Evolutionary conservation across 2,113 vertebrate genomes (phyloP), one percentile per base, ranked within the genome.

Genomic region (Sphaerodactylus townsendi): DNA sequence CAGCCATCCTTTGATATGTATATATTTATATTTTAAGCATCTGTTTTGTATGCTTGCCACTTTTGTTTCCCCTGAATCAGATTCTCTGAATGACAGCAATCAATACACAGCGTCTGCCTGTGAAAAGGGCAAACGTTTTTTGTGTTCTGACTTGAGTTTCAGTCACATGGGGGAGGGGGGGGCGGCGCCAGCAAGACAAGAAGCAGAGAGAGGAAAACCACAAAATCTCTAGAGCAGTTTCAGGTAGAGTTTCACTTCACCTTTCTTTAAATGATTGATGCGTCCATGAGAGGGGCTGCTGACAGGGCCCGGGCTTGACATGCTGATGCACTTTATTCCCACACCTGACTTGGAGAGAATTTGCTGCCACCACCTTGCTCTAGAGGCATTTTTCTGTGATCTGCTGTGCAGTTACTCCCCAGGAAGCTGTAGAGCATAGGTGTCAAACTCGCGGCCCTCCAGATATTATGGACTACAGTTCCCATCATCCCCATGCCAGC

Each of bases 181-280:
- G 56, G 5, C 28, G 21, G 71, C 48, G 41, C n/a, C 30, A 72
- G 53, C 68, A 72, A 79, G 66, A 72, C 9, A n/a, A 64, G 50
- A 78, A 71, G 21, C 62, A 19, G 13, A 14, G 46, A 39, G 46
- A 46, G 66, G 48, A 37, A 75, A 62, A 41, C 83, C 56, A 53
- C 70, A 17, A 56, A 56, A 28, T 72, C 10, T 70, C 56, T 71
- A 23, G 13, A 25, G 39, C 66, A 64, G 66, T 85, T 79, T 72
- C 39, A 64, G 21, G 56, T 48, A 79, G 30, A 59, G 53, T 85
- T 85, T 85, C 83, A 72, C 83, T 85, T 85, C 83, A 64, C n/a
- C 23, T 85, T 78, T 79, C 69, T 68, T 72, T 79, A 39, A 46
- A 35, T 59, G 65, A 17, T 39, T 23, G 69, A 70, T 70, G n/a